A percentile compares a stretch with the other conserved stretches of the same genome.
These are phyloP conservation scores for Catamblyrhynchus diadema DNA, from an alignment of 2,797 vertebrate genomes.

Conservation along the genomic window DNA sequence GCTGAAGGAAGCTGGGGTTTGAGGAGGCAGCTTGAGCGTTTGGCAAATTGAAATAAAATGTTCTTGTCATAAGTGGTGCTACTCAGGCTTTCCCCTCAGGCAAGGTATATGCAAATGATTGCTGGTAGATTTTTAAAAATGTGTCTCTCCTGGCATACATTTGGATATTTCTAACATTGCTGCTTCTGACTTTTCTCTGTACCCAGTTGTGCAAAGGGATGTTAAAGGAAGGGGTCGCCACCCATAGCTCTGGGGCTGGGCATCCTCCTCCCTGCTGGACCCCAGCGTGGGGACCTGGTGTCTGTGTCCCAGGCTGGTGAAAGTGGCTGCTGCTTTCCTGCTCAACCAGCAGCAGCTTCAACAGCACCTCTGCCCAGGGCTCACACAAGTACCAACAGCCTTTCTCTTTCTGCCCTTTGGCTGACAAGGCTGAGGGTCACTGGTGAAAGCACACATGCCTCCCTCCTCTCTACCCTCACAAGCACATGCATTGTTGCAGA, in stretches of 20 bases:
- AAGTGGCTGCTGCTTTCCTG: neutral
- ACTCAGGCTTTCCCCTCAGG: neutral
- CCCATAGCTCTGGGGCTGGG: neutral
- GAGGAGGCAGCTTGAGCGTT: neutral
- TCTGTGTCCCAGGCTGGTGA: neutral
- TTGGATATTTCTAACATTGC: neutral
- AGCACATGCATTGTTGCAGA: neutral
- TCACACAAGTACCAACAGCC: neutral
- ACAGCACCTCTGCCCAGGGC: neutral
- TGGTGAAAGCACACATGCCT: fast-evolving
- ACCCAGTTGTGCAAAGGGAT: neutral
- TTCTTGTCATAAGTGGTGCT: neutral
- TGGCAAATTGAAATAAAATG: neutral
- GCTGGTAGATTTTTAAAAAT: neutral
- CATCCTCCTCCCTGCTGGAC: neutral
- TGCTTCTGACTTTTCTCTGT: neutral
- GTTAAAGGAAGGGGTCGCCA: neutral
- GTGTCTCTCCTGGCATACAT: neutral
- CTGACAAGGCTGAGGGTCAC: neutral
- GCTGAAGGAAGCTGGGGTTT: neutral
- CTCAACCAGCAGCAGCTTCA: neutral
- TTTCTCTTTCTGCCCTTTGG: neutral
- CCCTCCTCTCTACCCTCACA: neutral
- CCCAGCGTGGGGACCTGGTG: fast-evolving
- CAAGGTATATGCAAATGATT: neutral